Evolutionary conservation across 2,888 invertebrate species (phyloP).

Genomic region (Archips xylosteana): DNA sequence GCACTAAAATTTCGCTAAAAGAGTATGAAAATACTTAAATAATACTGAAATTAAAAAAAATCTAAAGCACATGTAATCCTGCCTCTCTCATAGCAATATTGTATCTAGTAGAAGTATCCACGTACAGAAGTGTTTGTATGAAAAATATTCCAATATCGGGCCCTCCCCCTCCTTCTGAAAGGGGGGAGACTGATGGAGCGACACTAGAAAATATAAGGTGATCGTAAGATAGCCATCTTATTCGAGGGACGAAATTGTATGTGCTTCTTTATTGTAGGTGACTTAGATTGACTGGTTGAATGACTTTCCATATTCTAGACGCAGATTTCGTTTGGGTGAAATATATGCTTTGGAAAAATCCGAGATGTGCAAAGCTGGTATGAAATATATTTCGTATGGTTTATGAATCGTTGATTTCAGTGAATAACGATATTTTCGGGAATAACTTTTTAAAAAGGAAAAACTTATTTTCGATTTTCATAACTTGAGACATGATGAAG

Average conservation of each 20-base stretch:
- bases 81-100: constrained; percentile 71
- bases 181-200: constrained; percentile 46
- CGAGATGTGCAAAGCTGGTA: background rate
- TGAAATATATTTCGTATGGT: background rate
- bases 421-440: background rate
- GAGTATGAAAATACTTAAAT: no score
- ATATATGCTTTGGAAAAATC: background rate
- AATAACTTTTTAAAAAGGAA: no score
- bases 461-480: no score
- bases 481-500: no score
- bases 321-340: constrained; percentile 18
- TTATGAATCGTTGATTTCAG: background rate
- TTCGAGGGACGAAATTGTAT: constrained; percentile 42
- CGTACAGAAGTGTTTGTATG: constrained; percentile 85
- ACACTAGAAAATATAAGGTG: constrained; percentile 66
- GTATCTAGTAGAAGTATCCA: constrained; percentile 83
- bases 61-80: constrained; percentile 62
- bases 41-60: no score
- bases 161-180: constrained; percentile 47
- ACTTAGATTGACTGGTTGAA: constrained; percentile 13
- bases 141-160: constrained; percentile 85
- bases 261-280: constrained; percentile 42
- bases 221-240: constrained; percentile 70
- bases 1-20: no score
- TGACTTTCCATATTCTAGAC: constrained; percentile 38